phyloP scores from a whole-genome alignment of 2,888 invertebrate genomes.

The Erebia ligea region DNA sequence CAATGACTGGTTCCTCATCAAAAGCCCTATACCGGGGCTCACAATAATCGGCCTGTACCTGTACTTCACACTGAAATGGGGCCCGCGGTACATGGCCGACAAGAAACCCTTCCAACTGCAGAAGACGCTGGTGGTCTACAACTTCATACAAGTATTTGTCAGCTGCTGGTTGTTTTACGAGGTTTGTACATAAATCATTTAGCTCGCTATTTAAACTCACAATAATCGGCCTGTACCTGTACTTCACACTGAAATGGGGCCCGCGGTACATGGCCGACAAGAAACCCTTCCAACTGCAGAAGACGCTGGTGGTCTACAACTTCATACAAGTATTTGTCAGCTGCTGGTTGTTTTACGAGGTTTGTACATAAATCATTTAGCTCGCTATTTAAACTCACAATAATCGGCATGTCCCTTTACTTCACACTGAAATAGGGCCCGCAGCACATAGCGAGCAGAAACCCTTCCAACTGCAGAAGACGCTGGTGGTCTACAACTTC shows the following conservation, averaged over 20 bases:
- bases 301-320: constrained; percentile 92
- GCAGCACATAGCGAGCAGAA: constrained; percentile 93
- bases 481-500: constrained; percentile 93
- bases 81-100: constrained; percentile 94
- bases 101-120: constrained; percentile 92
- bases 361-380: constrained; percentile 62
- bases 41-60: constrained; percentile 87
- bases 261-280: constrained; percentile 94
- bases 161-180: constrained; percentile 92
- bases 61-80: constrained; percentile 89
- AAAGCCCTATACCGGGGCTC: constrained; percentile 87
- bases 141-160: constrained; percentile 93
- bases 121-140: constrained; percentile 91
- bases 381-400: constrained; percentile 86
- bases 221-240: constrained; percentile 87
- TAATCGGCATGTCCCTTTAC: constrained; percentile 87
- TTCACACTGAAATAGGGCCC: constrained; percentile 92
- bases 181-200: constrained; percentile 64
- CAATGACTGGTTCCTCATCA: constrained; percentile 89
- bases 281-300: constrained; percentile 91
- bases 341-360: constrained; percentile 91
- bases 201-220: constrained; percentile 87
- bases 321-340: constrained; percentile 94
- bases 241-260: constrained; percentile 90
- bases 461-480: constrained; percentile 90